Evolutionary conservation across 1,140 invertebrate genomes (phyloP).

Genomic region (Druon quercuslanigerum): DNA sequence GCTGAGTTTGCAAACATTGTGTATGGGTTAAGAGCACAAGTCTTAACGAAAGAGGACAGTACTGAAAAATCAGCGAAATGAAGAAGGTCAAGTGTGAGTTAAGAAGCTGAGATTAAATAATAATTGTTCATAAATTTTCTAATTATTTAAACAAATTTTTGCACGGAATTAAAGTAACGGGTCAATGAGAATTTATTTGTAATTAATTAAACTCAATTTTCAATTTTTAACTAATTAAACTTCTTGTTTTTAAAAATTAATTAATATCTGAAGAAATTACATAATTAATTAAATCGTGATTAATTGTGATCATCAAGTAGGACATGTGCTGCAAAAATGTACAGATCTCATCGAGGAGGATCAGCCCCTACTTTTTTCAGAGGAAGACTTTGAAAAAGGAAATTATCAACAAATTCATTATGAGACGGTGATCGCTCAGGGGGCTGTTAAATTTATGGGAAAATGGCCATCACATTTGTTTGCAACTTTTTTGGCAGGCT

Average conservation of each 20-base stretch:
- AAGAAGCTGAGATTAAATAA: not conserved
- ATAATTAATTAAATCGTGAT: not conserved
- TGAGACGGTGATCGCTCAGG: slow-evolving; percentile 35
- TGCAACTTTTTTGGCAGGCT: slow-evolving; percentile 48
- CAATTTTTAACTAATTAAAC: too few relatives aligned
- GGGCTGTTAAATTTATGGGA: slow-evolving; percentile 52
- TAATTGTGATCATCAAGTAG: slow-evolving; percentile 5
- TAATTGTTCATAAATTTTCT: too few relatives aligned
- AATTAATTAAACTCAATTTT: too few relatives aligned
- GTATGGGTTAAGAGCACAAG: slow-evolving; percentile 34
- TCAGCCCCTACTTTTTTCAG: slow-evolving; percentile 37
- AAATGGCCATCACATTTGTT: slow-evolving; percentile 59
- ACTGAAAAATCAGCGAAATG: slow-evolving; percentile 43
- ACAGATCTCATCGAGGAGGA: slow-evolving; percentile 41
- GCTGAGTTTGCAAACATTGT: slow-evolving; percentile 45
- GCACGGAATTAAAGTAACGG: too few relatives aligned
- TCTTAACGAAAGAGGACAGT: slow-evolving; percentile 31
- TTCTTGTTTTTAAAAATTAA: too few relatives aligned
- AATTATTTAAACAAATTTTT: too few relatives aligned
- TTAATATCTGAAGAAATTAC: too few relatives aligned
- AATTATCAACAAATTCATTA: slow-evolving; percentile 26
- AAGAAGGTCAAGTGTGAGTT: slow-evolving; percentile 48
- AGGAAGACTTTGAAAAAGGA: slow-evolving; percentile 23
- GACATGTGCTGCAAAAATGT: not conserved
- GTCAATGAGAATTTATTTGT: too few relatives aligned